A percentile compares a stretch with the other conserved stretches of the same genome.
Conservation (phyloP, 1,140 invertebrate species). For the Musca domestica region DNA sequence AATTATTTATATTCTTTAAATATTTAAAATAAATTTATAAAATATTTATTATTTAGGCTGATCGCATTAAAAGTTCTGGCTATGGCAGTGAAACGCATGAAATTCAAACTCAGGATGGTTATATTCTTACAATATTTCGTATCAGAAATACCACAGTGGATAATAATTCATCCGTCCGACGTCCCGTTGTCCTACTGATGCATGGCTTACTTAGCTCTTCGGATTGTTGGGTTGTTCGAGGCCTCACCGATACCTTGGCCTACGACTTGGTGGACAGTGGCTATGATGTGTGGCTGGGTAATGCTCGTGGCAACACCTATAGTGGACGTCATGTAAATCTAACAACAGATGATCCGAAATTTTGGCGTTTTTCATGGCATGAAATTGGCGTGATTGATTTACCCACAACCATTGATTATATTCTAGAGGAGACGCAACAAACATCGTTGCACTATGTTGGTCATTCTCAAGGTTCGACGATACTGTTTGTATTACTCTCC, state of each 20-base stretch:
- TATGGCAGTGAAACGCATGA: slow-evolving; percentile 36
- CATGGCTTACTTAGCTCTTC: slow-evolving; percentile 40
- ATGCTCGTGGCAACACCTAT: slow-evolving; percentile 66
- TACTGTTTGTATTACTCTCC: slow-evolving; percentile 64
- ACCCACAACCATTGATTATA: slow-evolving; percentile 60
- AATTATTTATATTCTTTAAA: no score
- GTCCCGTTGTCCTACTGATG: slow-evolving; percentile 35
- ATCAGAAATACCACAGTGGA: slow-evolving; percentile 47
- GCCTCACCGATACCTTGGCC: slow-evolving; percentile 34
- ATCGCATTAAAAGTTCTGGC: no score
- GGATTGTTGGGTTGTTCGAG: slow-evolving; percentile 38
- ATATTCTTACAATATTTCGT: slow-evolving; percentile 60
- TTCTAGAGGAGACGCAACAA: slow-evolving; percentile 54
- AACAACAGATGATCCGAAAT: slow-evolving; percentile 38
- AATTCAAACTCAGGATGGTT: slow-evolving; percentile 60
- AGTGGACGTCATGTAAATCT: slow-evolving; percentile 56
- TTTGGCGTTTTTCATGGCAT: slow-evolving; percentile 65
- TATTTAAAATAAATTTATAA: no score
- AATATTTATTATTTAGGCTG: no score
- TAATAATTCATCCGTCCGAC: slow-evolving; percentile 30
- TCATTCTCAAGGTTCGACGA: slow-evolving; percentile 64
- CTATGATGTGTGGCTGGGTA: slow-evolving; percentile 64
- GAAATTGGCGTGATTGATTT: slow-evolving; percentile 61
- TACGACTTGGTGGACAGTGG: slow-evolving; percentile 41
- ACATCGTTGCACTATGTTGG: slow-evolving; percentile 60